Conservation (phyloP, 2,888 invertebrate genomes). For the Cordilura impudica region DNA sequence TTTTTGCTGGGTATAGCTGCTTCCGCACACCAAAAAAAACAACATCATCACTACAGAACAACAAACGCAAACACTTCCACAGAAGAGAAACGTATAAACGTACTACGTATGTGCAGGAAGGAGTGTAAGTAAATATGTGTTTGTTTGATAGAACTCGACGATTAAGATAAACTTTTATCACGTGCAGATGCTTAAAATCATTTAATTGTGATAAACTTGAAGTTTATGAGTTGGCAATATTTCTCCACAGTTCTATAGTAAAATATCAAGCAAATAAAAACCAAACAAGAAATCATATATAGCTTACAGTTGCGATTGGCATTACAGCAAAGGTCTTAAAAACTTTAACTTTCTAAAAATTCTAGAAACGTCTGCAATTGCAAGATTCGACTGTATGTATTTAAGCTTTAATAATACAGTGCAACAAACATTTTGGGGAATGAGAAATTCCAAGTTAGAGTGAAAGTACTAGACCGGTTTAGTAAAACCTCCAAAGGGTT, state of each 20-base stretch:
- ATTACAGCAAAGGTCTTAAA: constrained; percentile 8
- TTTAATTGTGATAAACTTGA: constrained; percentile 65
- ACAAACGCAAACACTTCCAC: constrained; percentile 7
- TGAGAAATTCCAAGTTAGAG: too few species aligned
- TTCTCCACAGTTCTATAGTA: constrained; percentile 39
- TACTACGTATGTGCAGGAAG: too few species aligned
- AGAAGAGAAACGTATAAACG: not conserved
- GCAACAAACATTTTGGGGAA: too few species aligned
- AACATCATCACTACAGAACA: constrained; percentile 29
- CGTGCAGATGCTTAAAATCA: constrained; percentile 63
- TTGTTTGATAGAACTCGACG: constrained; percentile 34
- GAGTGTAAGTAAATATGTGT: not conserved
- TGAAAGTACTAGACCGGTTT: too few species aligned
- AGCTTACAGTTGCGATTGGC: not conserved
- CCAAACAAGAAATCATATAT: constrained; percentile 16
- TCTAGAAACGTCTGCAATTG: too few species aligned
- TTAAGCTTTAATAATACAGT: too few species aligned
- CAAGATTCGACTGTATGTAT: too few species aligned
- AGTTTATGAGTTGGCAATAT: constrained; percentile 65
- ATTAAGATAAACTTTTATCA: constrained; percentile 59
- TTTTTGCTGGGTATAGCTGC: not conserved
- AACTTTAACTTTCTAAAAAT: too few species aligned
- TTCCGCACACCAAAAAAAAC: not conserved
- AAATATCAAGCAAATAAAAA: not conserved
- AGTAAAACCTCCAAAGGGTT: too few species aligned